A percentile compares a stretch with the other conserved stretches of the same genome.
Evolutionary conservation across 2,888 invertebrate genomes (phyloP).

Genomic region (Acanthacorydalis orientalis): DNA sequence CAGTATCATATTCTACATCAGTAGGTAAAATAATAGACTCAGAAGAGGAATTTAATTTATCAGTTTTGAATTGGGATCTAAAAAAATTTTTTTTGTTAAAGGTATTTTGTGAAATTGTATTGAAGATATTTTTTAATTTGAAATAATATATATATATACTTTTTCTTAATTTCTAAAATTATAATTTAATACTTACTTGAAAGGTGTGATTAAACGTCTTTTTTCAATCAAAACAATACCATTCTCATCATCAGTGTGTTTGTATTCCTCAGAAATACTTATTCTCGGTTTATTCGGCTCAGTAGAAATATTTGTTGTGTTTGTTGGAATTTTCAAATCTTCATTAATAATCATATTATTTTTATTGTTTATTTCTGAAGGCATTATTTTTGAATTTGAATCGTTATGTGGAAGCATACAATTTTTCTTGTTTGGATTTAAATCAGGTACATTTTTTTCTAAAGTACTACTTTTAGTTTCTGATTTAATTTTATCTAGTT

Average conservation of each 20-base stretch:
- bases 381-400: not conserved
- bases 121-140: not conserved
- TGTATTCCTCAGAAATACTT: conserved; percentile 54
- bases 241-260: conserved; percentile 54
- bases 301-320: not conserved
- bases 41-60: conserved; percentile 14
- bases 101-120: too few relatives aligned
- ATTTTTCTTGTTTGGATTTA: not conserved
- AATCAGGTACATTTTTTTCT: too few relatives aligned
- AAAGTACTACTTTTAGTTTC: too few relatives aligned
- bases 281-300: conserved; percentile 24
- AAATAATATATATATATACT: too few relatives aligned
- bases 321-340: not conserved
- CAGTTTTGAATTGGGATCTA: not conserved
- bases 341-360: not conserved
- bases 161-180: not conserved
- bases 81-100: not conserved
- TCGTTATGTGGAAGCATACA: not conserved
- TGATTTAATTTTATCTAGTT: too few relatives aligned
- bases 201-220: conserved; percentile 34
- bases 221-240: conserved; percentile 53
- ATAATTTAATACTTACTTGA: conserved; percentile 28
- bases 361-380: not conserved
- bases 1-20: conserved; percentile 47
- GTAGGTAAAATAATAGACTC: conserved; percentile 27